Conservation (phyloP, 1,140 invertebrate genomes). For the Idris sp. region DNA sequence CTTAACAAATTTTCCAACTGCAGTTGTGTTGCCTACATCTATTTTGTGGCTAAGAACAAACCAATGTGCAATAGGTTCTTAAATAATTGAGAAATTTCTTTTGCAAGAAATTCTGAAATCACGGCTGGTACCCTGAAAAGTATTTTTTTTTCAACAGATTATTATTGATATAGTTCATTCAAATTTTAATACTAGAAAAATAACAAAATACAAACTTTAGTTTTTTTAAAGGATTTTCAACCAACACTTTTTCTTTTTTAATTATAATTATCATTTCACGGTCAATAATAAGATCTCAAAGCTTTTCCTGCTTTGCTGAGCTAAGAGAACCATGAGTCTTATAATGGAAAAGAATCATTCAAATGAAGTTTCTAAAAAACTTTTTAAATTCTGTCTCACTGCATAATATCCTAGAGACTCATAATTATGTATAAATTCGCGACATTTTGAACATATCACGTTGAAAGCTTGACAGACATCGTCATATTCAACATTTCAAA, state of each 20-base stretch:
- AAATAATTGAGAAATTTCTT: slow-evolving; percentile 1
- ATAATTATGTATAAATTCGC: slow-evolving; percentile 1
- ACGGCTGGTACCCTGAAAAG: slow-evolving; percentile 6
- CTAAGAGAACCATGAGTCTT: slow-evolving; percentile 2
- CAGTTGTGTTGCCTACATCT: not conserved
- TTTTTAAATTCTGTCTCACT: not conserved
- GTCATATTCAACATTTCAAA: too few species aligned
- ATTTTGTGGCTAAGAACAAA: slow-evolving; percentile 10
- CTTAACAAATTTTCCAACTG: slow-evolving; percentile 5
- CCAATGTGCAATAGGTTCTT: slow-evolving; percentile 7
- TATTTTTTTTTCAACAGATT: not conserved
- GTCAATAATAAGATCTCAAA: slow-evolving; percentile 2
- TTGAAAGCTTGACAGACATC: not conserved
- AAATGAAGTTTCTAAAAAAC: not conserved
- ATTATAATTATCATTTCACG: not conserved
- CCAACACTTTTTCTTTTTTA: too few species aligned
- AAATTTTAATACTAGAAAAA: slow-evolving; percentile 1
- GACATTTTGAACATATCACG: slow-evolving; percentile 9
- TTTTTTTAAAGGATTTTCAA: slow-evolving; percentile 1
- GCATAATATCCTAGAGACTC: slow-evolving; percentile 4
- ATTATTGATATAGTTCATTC: not conserved
- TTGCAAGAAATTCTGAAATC: slow-evolving; percentile 9
- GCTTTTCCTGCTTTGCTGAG: slow-evolving; percentile 4
- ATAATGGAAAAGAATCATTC: slow-evolving; percentile 8
- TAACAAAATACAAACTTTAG: not conserved